Evolutionary conservation across 2,113 vertebrate genomes (phyloP).

Genomic region (Sinocyclocheilus maitianheensis): DNA sequence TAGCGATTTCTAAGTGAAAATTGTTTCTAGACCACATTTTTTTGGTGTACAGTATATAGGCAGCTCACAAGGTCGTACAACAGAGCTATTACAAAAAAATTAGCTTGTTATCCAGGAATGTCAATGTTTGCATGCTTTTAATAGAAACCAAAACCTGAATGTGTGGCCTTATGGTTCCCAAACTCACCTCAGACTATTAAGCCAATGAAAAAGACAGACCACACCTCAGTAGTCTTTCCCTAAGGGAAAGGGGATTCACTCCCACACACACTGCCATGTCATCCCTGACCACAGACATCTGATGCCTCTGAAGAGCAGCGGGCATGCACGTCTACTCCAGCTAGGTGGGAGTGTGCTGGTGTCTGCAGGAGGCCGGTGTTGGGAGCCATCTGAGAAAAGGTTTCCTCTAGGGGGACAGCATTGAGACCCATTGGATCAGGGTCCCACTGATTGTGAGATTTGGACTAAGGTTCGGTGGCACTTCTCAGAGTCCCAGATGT

Average conservation of each 20-base stretch:
- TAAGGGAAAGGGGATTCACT: constrained; percentile 12
- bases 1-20: too few relatives aligned
- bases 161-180: background rate
- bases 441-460: constrained; percentile 21
- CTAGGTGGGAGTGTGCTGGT: background rate
- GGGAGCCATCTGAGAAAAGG: background rate
- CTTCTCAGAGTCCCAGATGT: constrained; percentile 22
- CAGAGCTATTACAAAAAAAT: background rate
- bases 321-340: background rate
- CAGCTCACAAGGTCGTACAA: too few relatives aligned
- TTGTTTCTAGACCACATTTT: too few relatives aligned
- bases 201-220: background rate
- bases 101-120: background rate
- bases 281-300: constrained; percentile 30
- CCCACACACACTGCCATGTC: background rate
- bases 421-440: constrained; percentile 31
- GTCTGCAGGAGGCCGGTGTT: background rate
- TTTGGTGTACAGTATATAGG: too few relatives aligned
- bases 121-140: too few relatives aligned
- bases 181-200: background rate
- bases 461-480: background rate
- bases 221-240: background rate
- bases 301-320: background rate
- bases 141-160: background rate
- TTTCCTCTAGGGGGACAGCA: background rate